Percentiles rank a stretch among this genome's conserved stretches.
These are phyloP conservation scores for Drosophila bunnanda DNA, from an alignment of 2,888 invertebrate species.

Conservation along the genomic window DNA sequence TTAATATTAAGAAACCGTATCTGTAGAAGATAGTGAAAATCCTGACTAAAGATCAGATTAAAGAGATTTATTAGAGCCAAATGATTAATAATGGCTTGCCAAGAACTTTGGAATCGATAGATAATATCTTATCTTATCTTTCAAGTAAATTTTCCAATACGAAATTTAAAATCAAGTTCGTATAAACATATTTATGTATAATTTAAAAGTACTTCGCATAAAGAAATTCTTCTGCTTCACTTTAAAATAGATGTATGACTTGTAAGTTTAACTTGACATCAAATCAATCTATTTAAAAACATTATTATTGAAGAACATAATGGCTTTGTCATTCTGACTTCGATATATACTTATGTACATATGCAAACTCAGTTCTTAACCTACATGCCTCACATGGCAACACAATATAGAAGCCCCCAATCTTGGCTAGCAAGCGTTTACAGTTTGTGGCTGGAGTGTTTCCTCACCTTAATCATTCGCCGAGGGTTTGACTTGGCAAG, in stretches of 20 bases:
- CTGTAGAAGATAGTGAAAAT: too few relatives aligned
- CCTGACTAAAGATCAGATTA: too few relatives aligned
- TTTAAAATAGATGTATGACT: too few relatives aligned
- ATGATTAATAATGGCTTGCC: too few relatives aligned
- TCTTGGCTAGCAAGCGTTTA: neutral
- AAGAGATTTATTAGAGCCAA: neutral
- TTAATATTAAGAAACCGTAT: too few relatives aligned
- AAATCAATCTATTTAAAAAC: neutral
- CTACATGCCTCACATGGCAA: conserved; percentile 16
- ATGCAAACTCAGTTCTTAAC: conserved; percentile 3
- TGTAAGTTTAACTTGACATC: too few relatives aligned
- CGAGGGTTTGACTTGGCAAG: conserved; percentile 18
- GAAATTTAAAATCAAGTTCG: neutral
- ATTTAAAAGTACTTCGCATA: too few relatives aligned
- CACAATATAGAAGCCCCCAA: neutral
- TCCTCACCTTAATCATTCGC: conserved; percentile 43
- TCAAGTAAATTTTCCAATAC: neutral
- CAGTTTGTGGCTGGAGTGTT: neutral
- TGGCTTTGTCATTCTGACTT: neutral
- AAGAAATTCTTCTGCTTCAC: too few relatives aligned
- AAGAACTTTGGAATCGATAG: neutral
- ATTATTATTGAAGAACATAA: neutral
- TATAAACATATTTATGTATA: neutral
- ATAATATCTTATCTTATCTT: neutral
- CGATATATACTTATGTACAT: neutral